Evolutionary conservation across 2,113 vertebrate genomes (phyloP).

Genomic region (Hymenochirus boettgeri): DNA sequence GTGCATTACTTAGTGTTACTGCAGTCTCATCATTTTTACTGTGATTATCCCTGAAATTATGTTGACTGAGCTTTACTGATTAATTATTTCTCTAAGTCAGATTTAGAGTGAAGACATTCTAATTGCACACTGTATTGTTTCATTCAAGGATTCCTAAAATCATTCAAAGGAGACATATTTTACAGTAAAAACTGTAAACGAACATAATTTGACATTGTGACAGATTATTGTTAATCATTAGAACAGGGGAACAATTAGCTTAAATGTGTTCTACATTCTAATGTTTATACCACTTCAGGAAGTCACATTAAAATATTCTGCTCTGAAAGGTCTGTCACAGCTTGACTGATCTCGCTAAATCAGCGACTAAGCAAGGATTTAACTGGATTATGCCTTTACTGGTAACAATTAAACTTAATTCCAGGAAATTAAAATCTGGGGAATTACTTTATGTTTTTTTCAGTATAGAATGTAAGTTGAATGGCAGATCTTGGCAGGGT

Average conservation of each 20-base stretch:
- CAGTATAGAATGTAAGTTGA: constrained; percentile 37
- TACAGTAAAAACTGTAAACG: constrained; percentile 49
- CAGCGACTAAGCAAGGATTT: constrained; percentile 58
- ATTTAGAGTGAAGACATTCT: constrained; percentile 53
- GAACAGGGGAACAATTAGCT: constrained; percentile 58
- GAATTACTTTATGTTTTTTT: constrained; percentile 51
- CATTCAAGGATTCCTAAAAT: constrained; percentile 48
- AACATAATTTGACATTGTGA: constrained; percentile 61
- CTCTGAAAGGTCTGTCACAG: constrained; percentile 48
- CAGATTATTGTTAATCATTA: constrained; percentile 61
- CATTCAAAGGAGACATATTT: constrained; percentile 59
- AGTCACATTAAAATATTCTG: constrained; percentile 50
- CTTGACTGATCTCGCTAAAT: constrained; percentile 57
- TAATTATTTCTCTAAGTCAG: constrained; percentile 55
- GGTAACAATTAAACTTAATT: constrained; percentile 56
- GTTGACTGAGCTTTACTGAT: constrained; percentile 52
- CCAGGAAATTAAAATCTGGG: constrained; percentile 60
- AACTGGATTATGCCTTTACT: constrained; percentile 53
- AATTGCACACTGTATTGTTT: constrained; percentile 60
- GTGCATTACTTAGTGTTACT: constrained; percentile 40
- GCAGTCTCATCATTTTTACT: constrained; percentile 47
- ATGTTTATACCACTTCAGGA: constrained; percentile 56
- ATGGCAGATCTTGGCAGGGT: constrained; percentile 1
- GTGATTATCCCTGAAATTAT: constrained; percentile 53
- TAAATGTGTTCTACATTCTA: constrained; percentile 59